These are phyloP conservation scores for Dicerorhinus sumatrensis DNA, from an alignment of 2,113 vertebrate species.

Conservation along the genomic window DNA sequence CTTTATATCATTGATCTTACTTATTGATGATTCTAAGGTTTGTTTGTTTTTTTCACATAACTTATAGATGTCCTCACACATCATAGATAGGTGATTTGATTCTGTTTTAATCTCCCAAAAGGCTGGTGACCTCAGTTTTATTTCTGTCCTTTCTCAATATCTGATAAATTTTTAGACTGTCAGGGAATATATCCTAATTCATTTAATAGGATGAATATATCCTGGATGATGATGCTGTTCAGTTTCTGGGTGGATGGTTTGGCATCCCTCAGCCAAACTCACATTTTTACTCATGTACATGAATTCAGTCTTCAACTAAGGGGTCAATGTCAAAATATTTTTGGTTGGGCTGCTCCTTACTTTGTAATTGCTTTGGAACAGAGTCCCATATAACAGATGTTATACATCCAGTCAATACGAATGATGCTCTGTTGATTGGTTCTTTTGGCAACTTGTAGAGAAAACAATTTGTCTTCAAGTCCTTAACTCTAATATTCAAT, in stretches of 20 bases:
- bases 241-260: not conserved
- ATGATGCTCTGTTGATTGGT: not conserved
- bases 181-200: no score
- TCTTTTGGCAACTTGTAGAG: not conserved
- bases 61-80: not conserved
- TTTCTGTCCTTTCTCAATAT: not conserved
- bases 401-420: not conserved
- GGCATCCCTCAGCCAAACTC: not conserved
- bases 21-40: not conserved
- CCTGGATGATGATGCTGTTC: not conserved
- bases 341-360: not conserved
- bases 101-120: not conserved
- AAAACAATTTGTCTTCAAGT: not conserved
- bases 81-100: not conserved
- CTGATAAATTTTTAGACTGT: not conserved
- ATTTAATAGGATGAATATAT: not conserved
- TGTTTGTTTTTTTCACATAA: not conserved
- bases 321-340: not conserved
- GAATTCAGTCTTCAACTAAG: not conserved
- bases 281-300: not conserved
- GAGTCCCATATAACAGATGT: not conserved
- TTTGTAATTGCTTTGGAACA: not conserved
- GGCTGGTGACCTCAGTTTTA: not conserved
- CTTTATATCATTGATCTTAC: not conserved
- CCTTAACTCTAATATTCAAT: not conserved